These are phyloP conservation scores for Apamea epomidion DNA, from an alignment of 2,888 invertebrate genomes.

Conservation along the genomic window DNA sequence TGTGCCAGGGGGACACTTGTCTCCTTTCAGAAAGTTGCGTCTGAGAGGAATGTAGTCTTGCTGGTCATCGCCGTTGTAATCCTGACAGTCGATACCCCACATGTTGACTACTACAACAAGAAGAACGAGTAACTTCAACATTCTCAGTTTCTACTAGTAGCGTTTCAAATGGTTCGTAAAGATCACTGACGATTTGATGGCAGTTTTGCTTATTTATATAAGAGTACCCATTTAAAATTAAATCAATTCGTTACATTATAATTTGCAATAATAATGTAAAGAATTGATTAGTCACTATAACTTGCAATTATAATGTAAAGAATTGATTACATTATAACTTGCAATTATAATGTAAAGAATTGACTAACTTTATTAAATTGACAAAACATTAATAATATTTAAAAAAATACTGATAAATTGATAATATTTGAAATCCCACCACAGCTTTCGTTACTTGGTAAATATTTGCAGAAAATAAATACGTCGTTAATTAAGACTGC, in stretches of 20 bases:
- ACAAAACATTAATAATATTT: no score
- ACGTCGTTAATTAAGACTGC: no score
- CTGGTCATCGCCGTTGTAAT: neutral
- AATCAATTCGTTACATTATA: neutral
- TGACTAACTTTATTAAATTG: no score
- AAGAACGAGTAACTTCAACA: neutral
- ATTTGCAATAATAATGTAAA: no score
- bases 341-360: no score
- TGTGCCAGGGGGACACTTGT: neutral
- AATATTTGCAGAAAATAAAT: no score
- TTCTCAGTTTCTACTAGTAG: neutral
- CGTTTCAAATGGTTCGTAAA: neutral
- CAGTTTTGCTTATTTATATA: neutral
- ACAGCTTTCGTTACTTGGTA: no score
- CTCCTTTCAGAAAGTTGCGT: accelerated
- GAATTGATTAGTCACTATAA: no score
- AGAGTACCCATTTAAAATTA: neutral
- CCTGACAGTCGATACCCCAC: neutral
- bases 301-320: no score
- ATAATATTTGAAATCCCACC: no score
- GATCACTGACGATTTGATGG: neutral
- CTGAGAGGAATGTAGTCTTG: neutral
- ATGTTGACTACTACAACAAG: neutral
- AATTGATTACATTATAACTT: no score
- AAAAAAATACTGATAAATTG: no score